Percentiles rank a stretch among this genome's conserved stretches.
phyloP scores from a whole-genome alignment of 2,113 vertebrate genomes.

The Paracanthobrama guichenoti region DNA sequence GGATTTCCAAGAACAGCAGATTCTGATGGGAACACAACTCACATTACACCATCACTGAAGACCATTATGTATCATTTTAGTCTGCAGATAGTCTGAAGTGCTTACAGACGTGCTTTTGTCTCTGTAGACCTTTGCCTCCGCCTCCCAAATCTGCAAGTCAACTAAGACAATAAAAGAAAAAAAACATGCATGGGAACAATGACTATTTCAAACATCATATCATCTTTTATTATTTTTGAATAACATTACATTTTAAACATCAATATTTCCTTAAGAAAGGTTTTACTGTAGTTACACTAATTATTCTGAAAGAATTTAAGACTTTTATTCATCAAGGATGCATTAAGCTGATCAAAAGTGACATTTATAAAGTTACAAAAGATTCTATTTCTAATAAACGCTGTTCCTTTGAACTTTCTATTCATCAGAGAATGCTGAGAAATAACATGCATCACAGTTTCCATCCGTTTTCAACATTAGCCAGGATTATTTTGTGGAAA shows the following conservation, averaged over 20 bases:
- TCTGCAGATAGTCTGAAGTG: constrained; percentile 37
- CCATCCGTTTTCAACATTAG: too few relatives aligned
- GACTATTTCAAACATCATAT: neutral
- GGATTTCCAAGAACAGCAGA: constrained; percentile 92
- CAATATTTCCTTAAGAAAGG: too few relatives aligned
- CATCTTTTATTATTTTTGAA: neutral
- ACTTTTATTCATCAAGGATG: too few relatives aligned
- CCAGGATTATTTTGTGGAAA: too few relatives aligned
- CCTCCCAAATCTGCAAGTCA: constrained; percentile 94
- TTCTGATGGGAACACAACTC: constrained; percentile 71
- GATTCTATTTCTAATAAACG: too few relatives aligned
- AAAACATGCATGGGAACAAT: neutral
- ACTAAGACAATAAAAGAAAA: constrained; percentile 76
- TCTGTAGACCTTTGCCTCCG: constrained; percentile 91
- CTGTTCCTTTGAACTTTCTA: too few relatives aligned
- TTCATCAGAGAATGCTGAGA: too few relatives aligned
- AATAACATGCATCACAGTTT: too few relatives aligned
- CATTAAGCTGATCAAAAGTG: too few relatives aligned
- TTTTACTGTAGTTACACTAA: too few relatives aligned
- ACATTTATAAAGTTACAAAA: too few relatives aligned
- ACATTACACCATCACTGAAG: neutral
- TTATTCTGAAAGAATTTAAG: too few relatives aligned
- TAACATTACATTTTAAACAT: neutral
- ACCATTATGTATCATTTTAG: neutral
- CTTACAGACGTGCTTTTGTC: constrained; percentile 95